Evolutionary conservation across 2,113 vertebrate genomes (phyloP).

Genomic region (Alouatta palliata): DNA sequence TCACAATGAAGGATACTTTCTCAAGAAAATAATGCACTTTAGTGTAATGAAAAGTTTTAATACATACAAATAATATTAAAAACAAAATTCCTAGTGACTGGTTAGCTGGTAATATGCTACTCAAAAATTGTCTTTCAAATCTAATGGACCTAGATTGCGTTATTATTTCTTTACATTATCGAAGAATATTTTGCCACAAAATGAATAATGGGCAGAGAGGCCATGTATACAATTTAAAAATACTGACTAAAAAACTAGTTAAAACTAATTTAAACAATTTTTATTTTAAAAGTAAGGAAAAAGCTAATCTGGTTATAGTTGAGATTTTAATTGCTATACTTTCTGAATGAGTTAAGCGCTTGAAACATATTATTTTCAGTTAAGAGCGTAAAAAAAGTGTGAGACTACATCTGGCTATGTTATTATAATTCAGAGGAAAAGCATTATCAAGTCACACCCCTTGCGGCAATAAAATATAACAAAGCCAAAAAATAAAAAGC

Average conservation of each 20-base stretch:
- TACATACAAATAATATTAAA: conserved; percentile 7
- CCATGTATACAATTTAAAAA: conserved; percentile 52
- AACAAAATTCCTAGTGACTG: conserved; percentile 45
- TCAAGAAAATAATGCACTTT: conserved; percentile 63
- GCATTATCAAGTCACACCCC: not conserved
- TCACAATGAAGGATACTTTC: conserved; percentile 24
- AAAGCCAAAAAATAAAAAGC: not conserved
- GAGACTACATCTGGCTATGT: not conserved
- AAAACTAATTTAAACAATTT: conserved; percentile 14
- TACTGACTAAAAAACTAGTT: conserved; percentile 45
- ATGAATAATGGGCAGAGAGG: conserved; percentile 31
- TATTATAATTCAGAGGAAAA: not conserved
- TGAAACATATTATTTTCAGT: conserved; percentile 23
- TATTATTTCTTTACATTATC: conserved; percentile 13
- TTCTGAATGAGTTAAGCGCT: conserved; percentile 12
- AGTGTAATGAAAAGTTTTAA: conserved; percentile 56
- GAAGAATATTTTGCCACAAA: conserved; percentile 36
- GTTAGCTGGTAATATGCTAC: conserved; percentile 3
- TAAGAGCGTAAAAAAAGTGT: not conserved
- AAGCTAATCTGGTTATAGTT: conserved; percentile 3
- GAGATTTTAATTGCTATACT: conserved; percentile 41
- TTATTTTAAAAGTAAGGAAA: conserved; percentile 45
- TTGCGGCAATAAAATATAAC: not conserved
- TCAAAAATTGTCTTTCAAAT: conserved; percentile 50
- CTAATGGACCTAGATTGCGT: conserved; percentile 1